Evolutionary conservation across 1,140 invertebrate species (phyloP), one percentile per base, ranked within the genome.

Genomic region (Aphidius gifuensis): DNA sequence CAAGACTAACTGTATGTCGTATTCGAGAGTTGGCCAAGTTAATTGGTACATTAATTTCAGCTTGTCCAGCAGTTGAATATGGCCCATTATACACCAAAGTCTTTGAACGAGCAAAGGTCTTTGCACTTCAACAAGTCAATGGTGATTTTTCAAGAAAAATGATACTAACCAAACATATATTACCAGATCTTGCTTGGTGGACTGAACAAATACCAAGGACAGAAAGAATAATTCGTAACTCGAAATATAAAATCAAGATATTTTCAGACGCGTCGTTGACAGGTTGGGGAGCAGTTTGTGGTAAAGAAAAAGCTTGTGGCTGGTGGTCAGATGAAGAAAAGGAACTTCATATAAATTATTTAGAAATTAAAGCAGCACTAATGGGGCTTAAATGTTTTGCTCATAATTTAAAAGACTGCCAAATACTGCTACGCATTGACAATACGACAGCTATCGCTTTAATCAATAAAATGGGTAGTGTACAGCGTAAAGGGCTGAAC

Each of bases 401-500:
- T 4, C 40, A 9, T 11, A 8, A 46, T 42, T 16, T 39, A 8
- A 5, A 5, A n/a, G 4, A 45, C 5, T 46, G 43, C 32, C 32
- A 61, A 6, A 56, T 61, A 5, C 38, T 61, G 16, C 16, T 61
- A 16, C 23, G 39, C 5, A 42, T 61, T 16, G 60, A 61, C 32
- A 61, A 61, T 43, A 55, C 53, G 5, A 61, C 60, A 5, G 53
- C 60, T 1, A 55, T 61, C 9, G 60, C 60, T 44, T 54, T 11
- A 11, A 61, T 61, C n/a, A 61, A 61, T 32, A 55, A 48, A 9
- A 61, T 42, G 23, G 44, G 45, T 7, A 48, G 53, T 42, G n/a
- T 56, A 38, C 51, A 56, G 38, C 48, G 40, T 39, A 21, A 21
- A 5, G 9, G 48, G 1, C 16, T 61, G 7, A n/a, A 9, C n/a